Evolutionary conservation across 2,797 vertebrate species (phyloP), one percentile per base, ranked within the genome.

Genomic region (Poeciliopsis presidionis): DNA sequence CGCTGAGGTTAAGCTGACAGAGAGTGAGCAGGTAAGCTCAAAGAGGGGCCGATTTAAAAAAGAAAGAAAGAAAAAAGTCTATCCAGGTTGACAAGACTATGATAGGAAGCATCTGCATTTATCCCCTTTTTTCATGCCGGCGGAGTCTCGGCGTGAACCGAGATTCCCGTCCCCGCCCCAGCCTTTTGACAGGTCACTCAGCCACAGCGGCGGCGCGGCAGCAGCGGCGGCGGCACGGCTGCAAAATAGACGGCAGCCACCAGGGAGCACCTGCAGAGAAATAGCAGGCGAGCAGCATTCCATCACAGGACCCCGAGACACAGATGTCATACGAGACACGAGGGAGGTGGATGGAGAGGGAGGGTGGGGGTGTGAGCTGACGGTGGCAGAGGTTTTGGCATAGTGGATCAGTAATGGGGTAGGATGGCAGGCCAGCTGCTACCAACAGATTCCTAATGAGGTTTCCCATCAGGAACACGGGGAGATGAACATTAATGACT

Each of bases 231-330:
- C 76, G 57, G 51, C 70, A 25, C 59, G 83, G 82, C 78, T 82
- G 79, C 78, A 77, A 73, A 89, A 87, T 90, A 87, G 80, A 87
- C 79, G 78, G 84, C 86, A 14, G 90, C 90, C 82, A 84, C 90
- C 77, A 55, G 87, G 85, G 88, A 93, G 86, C 94, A 96, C 95
- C 95, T 95, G 94, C 92, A 73, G 94, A 90, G 89, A 89, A 84
- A 82, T 81, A 81, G 90, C 84, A 75, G 91, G 87, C 81, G 30
- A 90, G 86, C 87, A 57, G 91, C 94, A 95, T 96, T 96, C 95
- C 95, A 93, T 93, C 92, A 92, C 94, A 93, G 92, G 88, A 89
- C 88, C 90, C 83, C 55, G 84, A 94, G 92, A 94, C 92, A 91
- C 95, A 92, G 93, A 93, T 94, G 94, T 93, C 91, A 91, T 90